These are phyloP conservation scores for Rousettus madagascariensis DNA, from an alignment of 2,797 vertebrate genomes.

Conservation along the genomic window DNA sequence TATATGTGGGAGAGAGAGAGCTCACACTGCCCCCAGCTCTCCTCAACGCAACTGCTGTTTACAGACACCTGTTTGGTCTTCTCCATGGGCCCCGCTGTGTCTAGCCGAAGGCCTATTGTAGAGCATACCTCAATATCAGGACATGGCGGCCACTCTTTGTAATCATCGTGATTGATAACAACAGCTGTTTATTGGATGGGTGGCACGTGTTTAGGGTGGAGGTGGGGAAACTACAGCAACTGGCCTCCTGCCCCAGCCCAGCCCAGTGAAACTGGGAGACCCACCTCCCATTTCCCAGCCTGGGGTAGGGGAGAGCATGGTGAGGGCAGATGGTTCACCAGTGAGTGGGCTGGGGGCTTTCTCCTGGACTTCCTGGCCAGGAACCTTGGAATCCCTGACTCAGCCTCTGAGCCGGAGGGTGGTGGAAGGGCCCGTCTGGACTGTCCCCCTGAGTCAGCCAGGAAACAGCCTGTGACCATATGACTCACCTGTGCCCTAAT, in stretches of 20 bases:
- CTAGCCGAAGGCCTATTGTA: background rate
- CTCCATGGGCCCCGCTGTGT: background rate
- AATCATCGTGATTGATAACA: background rate
- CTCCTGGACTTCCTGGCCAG: background rate
- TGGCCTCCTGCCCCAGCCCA: background rate
- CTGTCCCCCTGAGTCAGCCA: slow-evolving; percentile 46
- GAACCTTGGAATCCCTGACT: background rate
- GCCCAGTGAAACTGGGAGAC: background rate
- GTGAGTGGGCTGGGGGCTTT: background rate
- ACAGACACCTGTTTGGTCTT: background rate
- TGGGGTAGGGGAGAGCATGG: background rate
- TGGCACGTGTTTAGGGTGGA: background rate
- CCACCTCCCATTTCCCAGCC: too few species aligned
- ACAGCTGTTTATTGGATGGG: background rate
- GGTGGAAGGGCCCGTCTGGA: background rate
- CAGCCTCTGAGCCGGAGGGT: background rate
- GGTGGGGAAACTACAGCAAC: too few species aligned
- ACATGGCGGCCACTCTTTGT: background rate
- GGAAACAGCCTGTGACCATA: slow-evolving; percentile 26
- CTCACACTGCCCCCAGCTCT: background rate
- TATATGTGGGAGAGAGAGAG: background rate
- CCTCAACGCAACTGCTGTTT: background rate
- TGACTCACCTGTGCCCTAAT: slow-evolving; percentile 68
- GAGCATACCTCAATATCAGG: background rate
- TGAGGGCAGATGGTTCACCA: background rate